Conservation (phyloP, 2,113 vertebrate genomes). For the Nipponia nippon region DNA sequence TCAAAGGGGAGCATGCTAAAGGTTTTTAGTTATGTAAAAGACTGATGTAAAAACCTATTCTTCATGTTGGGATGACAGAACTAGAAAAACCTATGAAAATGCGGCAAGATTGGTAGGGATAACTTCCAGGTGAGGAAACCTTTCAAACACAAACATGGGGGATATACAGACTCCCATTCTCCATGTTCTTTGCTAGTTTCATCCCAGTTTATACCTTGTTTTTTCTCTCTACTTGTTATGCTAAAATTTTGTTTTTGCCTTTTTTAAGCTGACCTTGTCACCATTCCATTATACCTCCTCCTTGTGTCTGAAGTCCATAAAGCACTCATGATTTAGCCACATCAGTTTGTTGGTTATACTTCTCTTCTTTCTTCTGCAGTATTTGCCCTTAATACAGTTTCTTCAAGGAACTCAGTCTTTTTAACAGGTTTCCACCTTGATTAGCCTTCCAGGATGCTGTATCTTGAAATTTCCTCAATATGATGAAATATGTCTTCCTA, state of each 20-base stretch:
- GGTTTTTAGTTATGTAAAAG: neutral
- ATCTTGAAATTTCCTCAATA: neutral
- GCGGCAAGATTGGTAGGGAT: neutral
- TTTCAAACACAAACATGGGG: neutral
- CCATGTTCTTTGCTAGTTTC: neutral
- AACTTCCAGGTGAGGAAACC: neutral
- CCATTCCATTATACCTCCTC: neutral
- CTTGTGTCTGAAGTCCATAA: neutral
- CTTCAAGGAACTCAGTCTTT: neutral
- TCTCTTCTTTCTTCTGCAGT: neutral
- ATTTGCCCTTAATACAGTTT: neutral
- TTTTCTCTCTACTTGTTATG: neutral
- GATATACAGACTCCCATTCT: neutral
- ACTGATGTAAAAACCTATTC: neutral
- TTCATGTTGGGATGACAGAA: neutral
- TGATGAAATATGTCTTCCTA: neutral
- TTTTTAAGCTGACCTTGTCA: neutral
- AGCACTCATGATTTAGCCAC: accelerated
- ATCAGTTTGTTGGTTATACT: neutral
- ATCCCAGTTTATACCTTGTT: neutral
- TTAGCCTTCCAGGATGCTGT: neutral
- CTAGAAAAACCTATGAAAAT: neutral
- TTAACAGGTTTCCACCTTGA: neutral
- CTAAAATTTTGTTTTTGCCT: neutral
- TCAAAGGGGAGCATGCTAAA: neutral